A percentile compares a stretch with the other conserved stretches of the same genome.
Evolutionary conservation across 2,888 invertebrate species (phyloP).

Genomic region (Andrena haemorrhoa): DNA sequence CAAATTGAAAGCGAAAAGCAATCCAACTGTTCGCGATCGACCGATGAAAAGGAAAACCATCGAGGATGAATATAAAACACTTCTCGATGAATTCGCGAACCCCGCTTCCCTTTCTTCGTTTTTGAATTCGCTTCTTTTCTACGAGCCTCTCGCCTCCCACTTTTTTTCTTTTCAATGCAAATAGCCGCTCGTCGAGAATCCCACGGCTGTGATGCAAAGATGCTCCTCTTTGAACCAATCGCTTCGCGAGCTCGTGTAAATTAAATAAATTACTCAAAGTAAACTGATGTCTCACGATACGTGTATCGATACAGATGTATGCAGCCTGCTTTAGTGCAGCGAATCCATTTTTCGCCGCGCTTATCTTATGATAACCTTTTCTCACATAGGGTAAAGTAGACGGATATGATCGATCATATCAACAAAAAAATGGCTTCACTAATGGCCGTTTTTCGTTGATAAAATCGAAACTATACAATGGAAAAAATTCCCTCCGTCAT

Average conservation of each 20-base stretch:
- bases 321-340: too few species aligned
- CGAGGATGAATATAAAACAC: slow-evolving; percentile 54
- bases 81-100: slow-evolving; percentile 22
- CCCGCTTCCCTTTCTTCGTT: not conserved
- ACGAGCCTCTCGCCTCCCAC: not conserved
- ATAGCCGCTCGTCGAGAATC: not conserved
- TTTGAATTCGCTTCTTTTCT: not conserved
- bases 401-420: too few species aligned
- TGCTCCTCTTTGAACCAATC: not conserved
- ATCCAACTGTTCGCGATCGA: slow-evolving; percentile 2
- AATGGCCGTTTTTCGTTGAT: too few species aligned
- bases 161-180: not conserved
- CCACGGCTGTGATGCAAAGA: slow-evolving; percentile 25
- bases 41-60: slow-evolving; percentile 34
- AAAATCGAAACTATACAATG: too few species aligned
- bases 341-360: too few species aligned
- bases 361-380: too few species aligned
- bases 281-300: too few species aligned
- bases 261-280: not conserved
- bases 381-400: too few species aligned
- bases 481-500: too few species aligned
- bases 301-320: too few species aligned
- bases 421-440: too few species aligned
- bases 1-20: slow-evolving; percentile 42
- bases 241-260: not conserved